These are phyloP conservation scores for Glaucomys volans DNA, from an alignment of 2,113 vertebrate genomes.

Conservation along the genomic window DNA sequence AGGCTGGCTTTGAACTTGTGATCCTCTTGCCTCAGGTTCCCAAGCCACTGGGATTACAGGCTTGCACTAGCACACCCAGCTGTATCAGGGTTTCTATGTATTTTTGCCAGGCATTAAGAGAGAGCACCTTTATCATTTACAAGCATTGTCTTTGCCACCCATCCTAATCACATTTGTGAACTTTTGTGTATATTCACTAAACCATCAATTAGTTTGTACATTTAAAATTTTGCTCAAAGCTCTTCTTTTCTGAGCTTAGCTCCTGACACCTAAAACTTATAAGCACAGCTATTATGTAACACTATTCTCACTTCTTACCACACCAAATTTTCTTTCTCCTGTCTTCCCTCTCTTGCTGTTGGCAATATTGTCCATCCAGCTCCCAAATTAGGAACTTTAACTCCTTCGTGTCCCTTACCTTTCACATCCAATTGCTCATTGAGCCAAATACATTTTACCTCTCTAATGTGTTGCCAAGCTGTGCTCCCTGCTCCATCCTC, in stretches of 20 bases:
- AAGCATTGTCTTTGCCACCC: background rate
- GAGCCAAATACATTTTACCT: background rate
- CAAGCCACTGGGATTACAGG: no score
- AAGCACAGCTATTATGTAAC: conserved; percentile 38
- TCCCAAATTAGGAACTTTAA: conserved; percentile 57
- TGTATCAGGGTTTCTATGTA: background rate
- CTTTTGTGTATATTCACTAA: conserved; percentile 8
- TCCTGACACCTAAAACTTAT: conserved; percentile 1
- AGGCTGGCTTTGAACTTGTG: no score
- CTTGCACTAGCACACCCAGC: no score
- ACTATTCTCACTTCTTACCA: background rate
- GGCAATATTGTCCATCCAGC: background rate
- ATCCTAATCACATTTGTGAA: background rate
- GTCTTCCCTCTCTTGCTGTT: background rate
- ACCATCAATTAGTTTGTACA: background rate
- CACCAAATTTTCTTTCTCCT: conserved; percentile 13
- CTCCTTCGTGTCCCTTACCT: background rate
- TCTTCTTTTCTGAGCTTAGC: conserved; percentile 39
- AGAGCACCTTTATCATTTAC: conserved; percentile 2
- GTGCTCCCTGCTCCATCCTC: background rate
- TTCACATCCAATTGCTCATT: conserved; percentile 38
- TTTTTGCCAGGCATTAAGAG: conserved; percentile 28
- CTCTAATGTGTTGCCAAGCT: background rate
- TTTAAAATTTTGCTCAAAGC: background rate
- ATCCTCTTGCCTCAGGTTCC: no score